Conservation (phyloP, 2,113 vertebrate genomes). For the Cinclus mexicanus region DNA sequence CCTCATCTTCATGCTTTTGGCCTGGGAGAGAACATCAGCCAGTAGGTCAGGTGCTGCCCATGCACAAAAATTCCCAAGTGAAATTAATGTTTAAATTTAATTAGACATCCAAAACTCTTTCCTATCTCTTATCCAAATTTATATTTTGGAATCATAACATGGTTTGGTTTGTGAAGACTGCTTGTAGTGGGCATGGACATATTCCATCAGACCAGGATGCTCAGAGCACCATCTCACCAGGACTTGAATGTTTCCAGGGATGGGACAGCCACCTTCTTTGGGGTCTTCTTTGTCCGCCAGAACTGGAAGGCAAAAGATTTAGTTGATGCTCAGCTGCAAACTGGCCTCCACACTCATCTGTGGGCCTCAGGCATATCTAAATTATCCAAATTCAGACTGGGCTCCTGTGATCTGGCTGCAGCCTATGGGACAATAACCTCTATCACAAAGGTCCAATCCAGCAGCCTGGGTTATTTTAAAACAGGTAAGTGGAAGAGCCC, state of each 20-base stretch:
- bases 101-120: not conserved
- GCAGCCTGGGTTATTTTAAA: slow-evolving; percentile 23
- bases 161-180: not conserved
- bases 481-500: slow-evolving; percentile 15
- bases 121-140: not conserved
- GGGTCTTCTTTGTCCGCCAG: not conserved
- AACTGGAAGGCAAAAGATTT: not conserved
- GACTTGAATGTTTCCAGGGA: not conserved
- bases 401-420: not conserved
- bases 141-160: not conserved
- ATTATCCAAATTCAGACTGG: not conserved
- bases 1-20: not conserved
- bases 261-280: too few relatives aligned
- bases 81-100: not conserved
- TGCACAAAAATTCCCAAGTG: not conserved
- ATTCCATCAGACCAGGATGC: not conserved
- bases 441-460: not conserved
- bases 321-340: not conserved
- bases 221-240: not conserved
- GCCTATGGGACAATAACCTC: not conserved
- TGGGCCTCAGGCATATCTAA: not conserved
- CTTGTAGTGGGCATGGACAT: not conserved
- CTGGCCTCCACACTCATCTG: not conserved
- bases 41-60: not conserved
- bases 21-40: not conserved